Base-by-base conservation (phyloP, 30 jellyfish, hydroid and myxozoan genomes). In the Catostylus mosaicus region DNA sequence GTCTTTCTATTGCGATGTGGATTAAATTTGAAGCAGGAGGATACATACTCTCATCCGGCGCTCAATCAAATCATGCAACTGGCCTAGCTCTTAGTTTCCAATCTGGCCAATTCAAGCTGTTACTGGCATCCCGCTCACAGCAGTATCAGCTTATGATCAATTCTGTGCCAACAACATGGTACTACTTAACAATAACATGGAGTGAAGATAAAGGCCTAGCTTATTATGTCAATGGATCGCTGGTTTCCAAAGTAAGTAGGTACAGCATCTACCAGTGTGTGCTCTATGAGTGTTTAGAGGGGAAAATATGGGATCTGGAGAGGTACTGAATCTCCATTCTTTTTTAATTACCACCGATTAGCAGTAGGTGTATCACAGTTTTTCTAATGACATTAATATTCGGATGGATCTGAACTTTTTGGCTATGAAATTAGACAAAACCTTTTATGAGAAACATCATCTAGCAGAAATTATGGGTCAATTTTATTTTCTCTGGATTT, bases 11-110 rank as follows among this genome's bases (percentile, higher is more conserved):
- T 14, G 74, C 89, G 11, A 75, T 86, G 85, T 86, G 87, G 86
- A 64, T 86, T 24, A 86, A 86, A 50, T 86, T 74, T 78, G 96
- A 74, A 45, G 89, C 86, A 2, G 96, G 96, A 5, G 96, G 96
- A 18, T 86, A 24, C 72, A 48, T 86, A 1, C 5, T 86, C 64
- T 86, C 96, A 16, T 86, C 96, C 20, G 96, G 96, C 1, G 96
- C 90, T 18, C 96, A 86, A 46, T 76, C 96, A 30, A 86, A 43
- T 32, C 89, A 32, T 36, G 78, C 96, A 3, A 75, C 96, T n/a
- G 96, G 96, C 5, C 54, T 86, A 24, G 80, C 96, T 0, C 66
- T 86, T 27, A 78, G 67, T 50, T 77, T 62, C 36, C 82, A 68
- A 31, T 48, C 85, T 1, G 96, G 90, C 1, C 23, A 19, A 9